Evolutionary conservation across 2,888 invertebrate genomes (phyloP), one percentile per base, ranked within the genome.

Genomic region (Meteorus cinctellus): DNA sequence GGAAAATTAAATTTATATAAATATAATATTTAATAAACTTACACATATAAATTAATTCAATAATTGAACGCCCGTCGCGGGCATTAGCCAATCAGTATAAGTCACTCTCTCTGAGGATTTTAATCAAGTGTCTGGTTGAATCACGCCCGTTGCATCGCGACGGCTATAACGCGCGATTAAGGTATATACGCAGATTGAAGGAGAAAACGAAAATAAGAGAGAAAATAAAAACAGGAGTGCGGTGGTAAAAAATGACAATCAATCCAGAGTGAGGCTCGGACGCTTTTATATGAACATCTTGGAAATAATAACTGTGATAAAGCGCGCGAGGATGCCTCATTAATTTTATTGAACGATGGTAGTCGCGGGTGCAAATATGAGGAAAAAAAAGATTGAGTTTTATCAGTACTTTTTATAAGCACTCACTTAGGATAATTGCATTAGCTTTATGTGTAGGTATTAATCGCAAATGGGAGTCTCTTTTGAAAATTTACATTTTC

Each of bases 241-340:
- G 8, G 34, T 6, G 8, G 34, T 8, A 34, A 34, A 34, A 34
- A 34, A 34, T 34, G 34, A 60, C 59, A 60, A 60, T 60, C 59
- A 60, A 29, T 60, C 27, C 48, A 10, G n/a, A 3, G 4, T 48
- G 48, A 60, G 27, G 10, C 8, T 48, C 59, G 48, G 41, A 59
- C 51, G 77, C 77, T 76, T 78, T 72, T 77, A 76, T 78, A 79
- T 77, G 76, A 79, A 70, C 76, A 77, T 72, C 67, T 76, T 70
- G 67, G 74, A 48, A 45, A 51, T 80, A 80, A 80, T 80, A 80
- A 80, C 79, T 78, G 80, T 80, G 77, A 80, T 80, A 79, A 80
- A 80, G 72, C 78, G 77, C 76, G 80, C 79, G 79, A 78, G 80
- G 78, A 80, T 80, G 74, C 77, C 80, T 80, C 80, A 80, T 80